Conservation (phyloP, 2,888 invertebrate genomes). For the Drosophila yooni region DNA sequence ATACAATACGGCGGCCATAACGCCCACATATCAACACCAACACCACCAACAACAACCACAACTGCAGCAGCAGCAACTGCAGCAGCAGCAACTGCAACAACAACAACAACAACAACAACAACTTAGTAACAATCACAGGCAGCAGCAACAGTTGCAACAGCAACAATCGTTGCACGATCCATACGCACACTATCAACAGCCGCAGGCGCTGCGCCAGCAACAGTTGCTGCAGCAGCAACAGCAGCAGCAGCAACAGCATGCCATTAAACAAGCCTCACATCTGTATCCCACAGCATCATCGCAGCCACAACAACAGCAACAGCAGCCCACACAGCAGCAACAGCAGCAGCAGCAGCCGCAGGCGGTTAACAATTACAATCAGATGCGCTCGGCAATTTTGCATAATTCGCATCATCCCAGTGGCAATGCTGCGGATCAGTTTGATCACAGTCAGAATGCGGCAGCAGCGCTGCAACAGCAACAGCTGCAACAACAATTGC, state of each 20-base stretch:
- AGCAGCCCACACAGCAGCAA: conserved; percentile 78
- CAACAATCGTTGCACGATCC: conserved; percentile 67
- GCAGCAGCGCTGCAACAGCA: conserved; percentile 49
- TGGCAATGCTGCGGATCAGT: conserved; percentile 71
- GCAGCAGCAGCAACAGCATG: conserved; percentile 73
- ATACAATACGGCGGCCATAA: conserved; percentile 84
- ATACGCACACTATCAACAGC: conserved; percentile 72
- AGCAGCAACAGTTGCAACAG: conserved; percentile 58
- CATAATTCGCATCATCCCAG: conserved; percentile 85
- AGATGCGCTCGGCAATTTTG: conserved; percentile 83
- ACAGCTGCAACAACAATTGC: conserved; percentile 37
- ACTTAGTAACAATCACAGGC: conserved; percentile 55
- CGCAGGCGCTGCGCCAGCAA: conserved; percentile 75
- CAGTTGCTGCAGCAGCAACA: conserved; percentile 73
- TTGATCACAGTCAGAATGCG: conserved; percentile 45
- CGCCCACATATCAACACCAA: conserved; percentile 82
- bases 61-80: conserved; percentile 67
- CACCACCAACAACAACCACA: conserved; percentile 72
- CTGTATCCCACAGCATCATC: conserved; percentile 82
- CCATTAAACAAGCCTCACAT: conserved; percentile 84
- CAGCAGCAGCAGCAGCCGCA: conserved; percentile 80
- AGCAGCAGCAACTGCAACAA: conserved; percentile 50
- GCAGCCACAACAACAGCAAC: conserved; percentile 57
- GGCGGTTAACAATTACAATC: conserved; percentile 81
- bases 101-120: conserved; percentile 50